phyloP scores from a whole-genome alignment of 53 echinoderm and acorn worm genomes.

The Hippasteria phrygiana region DNA sequence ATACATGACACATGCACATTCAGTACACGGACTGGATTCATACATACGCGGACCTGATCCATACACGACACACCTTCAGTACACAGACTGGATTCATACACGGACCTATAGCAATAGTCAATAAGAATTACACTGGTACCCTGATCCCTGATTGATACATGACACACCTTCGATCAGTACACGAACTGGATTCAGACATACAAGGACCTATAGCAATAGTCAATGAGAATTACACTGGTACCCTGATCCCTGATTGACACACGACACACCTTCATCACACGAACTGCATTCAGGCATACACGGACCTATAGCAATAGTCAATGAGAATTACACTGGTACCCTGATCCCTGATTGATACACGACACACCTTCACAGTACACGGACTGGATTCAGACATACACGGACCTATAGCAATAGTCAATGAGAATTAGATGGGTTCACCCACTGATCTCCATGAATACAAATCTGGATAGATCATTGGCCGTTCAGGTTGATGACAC shows the following conservation, averaged over 20 bases:
- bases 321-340: too few species aligned
- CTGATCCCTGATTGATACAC: too few species aligned
- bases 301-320: constrained; percentile 69
- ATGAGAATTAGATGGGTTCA: constrained; percentile 66
- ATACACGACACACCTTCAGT: constrained; percentile 77
- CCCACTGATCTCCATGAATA: constrained; percentile 77
- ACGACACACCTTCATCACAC: constrained; percentile 74
- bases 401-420: constrained; percentile 79
- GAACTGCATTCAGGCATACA: constrained; percentile 73
- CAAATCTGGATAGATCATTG: too few species aligned
- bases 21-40: constrained; percentile 80
- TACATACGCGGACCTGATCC: constrained; percentile 75
- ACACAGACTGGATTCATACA: constrained; percentile 79
- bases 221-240: too few species aligned
- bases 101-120: constrained; percentile 69
- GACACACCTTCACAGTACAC: constrained; percentile 87
- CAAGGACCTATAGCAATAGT: too few species aligned
- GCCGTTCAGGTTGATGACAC: too few species aligned
- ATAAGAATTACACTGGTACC: too few species aligned
- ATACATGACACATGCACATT: constrained; percentile 81
- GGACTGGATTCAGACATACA: constrained; percentile 73
- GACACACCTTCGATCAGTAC: constrained; percentile 83
- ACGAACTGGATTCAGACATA: constrained; percentile 72
- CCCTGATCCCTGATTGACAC: constrained; percentile 83
- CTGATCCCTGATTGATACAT: too few species aligned